A percentile compares a stretch with the other conserved stretches of the same genome.
These are phyloP conservation scores for Glaucopsyche alexis DNA, from an alignment of 2,888 invertebrate species.

Conservation along the genomic window DNA sequence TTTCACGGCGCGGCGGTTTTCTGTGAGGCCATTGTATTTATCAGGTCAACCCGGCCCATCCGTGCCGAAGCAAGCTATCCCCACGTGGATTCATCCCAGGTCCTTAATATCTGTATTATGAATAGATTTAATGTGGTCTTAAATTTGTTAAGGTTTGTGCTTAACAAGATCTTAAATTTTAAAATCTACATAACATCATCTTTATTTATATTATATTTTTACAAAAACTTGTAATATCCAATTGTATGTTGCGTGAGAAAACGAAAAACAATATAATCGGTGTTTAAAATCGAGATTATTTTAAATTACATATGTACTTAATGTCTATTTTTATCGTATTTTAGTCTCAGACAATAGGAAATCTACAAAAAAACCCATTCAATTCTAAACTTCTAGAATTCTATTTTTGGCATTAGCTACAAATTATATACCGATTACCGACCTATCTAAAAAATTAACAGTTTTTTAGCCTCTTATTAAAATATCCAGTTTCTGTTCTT, in stretches of 20 bases:
- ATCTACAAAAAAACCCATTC: neutral
- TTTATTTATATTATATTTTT: neutral
- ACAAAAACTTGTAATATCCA: conserved; percentile 2
- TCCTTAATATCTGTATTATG: too few species aligned
- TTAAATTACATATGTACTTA: neutral
- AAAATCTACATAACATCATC: neutral
- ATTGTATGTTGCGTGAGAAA: neutral
- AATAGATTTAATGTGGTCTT: too few species aligned
- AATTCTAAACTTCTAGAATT: neutral
- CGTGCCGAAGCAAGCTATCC: too few species aligned
- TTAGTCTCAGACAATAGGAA: neutral
- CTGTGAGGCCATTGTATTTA: too few species aligned
- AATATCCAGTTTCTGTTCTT: too few species aligned
- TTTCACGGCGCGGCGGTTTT: too few species aligned
- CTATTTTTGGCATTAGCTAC: too few species aligned
- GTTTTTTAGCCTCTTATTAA: too few species aligned
- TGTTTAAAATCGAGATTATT: neutral
- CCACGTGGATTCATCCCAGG: too few species aligned
- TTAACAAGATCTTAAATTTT: neutral
- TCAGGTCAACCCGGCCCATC: too few species aligned
- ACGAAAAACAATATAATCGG: neutral
- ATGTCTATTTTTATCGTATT: neutral
- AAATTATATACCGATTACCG: too few species aligned
- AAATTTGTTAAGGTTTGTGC: too few species aligned
- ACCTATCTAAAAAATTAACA: neutral